These are phyloP conservation scores for Raja brachyura DNA, from an alignment of 2,113 vertebrate genomes.

Conservation along the genomic window DNA sequence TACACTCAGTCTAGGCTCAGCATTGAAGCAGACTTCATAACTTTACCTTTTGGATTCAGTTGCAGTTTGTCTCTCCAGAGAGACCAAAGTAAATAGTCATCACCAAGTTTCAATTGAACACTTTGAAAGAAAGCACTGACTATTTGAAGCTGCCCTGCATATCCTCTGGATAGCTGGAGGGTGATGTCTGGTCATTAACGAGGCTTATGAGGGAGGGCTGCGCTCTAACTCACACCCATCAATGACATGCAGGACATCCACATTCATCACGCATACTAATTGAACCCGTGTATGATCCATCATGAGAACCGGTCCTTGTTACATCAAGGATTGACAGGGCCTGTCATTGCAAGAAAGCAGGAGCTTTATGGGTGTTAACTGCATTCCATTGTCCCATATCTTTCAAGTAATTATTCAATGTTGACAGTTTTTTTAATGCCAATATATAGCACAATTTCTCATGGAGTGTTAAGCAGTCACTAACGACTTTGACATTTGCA, in stretches of 20 bases:
- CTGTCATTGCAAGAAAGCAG: background rate
- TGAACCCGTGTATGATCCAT: conserved; percentile 41
- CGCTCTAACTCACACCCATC: conserved; percentile 56
- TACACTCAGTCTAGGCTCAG: background rate
- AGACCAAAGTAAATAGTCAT: conserved; percentile 42
- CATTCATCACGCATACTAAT: conserved; percentile 57
- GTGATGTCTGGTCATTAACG: conserved; percentile 55
- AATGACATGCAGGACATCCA: conserved; percentile 61
- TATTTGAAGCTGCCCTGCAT: conserved; percentile 55
- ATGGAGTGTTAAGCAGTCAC: background rate
- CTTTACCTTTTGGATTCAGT: conserved; percentile 36
- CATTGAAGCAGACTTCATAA: background rate
- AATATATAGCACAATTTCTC: conserved; percentile 1
- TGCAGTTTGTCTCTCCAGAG: conserved; percentile 35
- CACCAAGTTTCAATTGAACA: conserved; percentile 44
- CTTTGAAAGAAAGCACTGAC: conserved; percentile 48
- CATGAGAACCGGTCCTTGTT: conserved; percentile 4
- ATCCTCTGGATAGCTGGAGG: conserved; percentile 52
- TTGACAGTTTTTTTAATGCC: background rate
- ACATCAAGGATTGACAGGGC: conserved; percentile 17
- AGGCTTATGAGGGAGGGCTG: conserved; percentile 55
- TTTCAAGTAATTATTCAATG: conserved; percentile 13
- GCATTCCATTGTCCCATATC: background rate
- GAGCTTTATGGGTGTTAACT: background rate
- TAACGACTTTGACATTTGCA: background rate